Evolutionary conservation across 2,797 vertebrate species (phyloP).

Genomic region (Clamator glandarius): DNA sequence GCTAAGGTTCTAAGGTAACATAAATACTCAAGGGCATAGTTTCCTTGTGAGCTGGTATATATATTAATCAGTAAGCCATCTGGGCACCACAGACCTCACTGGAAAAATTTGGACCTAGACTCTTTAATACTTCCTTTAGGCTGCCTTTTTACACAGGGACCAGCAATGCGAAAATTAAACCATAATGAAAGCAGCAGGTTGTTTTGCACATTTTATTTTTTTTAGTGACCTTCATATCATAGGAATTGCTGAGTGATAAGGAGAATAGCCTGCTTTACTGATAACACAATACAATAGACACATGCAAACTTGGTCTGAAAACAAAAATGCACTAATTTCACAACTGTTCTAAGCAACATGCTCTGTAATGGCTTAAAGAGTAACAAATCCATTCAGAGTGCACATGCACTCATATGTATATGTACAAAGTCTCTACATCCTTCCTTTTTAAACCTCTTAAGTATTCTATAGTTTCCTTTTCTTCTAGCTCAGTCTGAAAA

Average conservation of each 20-base stretch:
- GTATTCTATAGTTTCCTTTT: slow-evolving; percentile 6
- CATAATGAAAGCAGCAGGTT: neutral
- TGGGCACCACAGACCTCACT: neutral
- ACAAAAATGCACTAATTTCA: neutral
- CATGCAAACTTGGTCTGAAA: neutral
- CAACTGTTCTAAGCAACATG: neutral
- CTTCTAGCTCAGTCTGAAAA: neutral
- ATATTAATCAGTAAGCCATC: neutral
- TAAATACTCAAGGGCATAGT: neutral
- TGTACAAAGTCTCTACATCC: neutral
- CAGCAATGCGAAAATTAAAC: neutral
- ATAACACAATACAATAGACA: neutral
- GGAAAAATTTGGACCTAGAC: neutral
- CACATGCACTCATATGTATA: accelerated
- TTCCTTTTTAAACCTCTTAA: slow-evolving; percentile 18
- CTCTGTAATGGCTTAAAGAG: neutral
- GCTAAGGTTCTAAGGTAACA: neutral
- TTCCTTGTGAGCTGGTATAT: neutral
- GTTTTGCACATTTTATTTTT: neutral
- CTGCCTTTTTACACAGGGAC: neutral
- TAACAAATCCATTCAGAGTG: neutral
- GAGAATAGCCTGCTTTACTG: neutral
- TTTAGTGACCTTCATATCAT: neutral
- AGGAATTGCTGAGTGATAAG: neutral
- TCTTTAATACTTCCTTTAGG: neutral